Evolutionary conservation across 2,888 invertebrate genomes (phyloP).

Genomic region (Phasia obesa): DNA sequence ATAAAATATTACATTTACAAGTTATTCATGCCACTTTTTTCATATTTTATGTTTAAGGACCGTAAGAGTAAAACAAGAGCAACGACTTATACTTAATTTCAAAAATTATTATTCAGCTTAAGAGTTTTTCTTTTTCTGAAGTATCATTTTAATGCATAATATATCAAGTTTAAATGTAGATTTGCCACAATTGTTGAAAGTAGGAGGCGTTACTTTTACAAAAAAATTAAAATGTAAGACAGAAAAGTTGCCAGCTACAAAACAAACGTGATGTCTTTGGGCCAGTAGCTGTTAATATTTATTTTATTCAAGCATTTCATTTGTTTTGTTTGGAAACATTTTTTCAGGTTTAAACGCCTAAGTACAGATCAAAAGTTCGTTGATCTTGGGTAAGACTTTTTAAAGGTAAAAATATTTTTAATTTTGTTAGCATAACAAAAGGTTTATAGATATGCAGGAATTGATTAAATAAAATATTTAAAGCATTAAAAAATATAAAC

Average conservation of each 20-base stretch:
- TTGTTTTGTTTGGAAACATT: neutral
- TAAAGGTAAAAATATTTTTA: neutral
- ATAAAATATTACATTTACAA: constrained; percentile 7
- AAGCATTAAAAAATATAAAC: no score
- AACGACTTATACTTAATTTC: constrained; percentile 10
- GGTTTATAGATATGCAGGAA: no score
- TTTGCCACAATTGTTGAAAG: constrained; percentile 48
- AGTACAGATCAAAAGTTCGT: neutral
- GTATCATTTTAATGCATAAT: constrained; percentile 29
- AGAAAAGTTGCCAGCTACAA: neutral
- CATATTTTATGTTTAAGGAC: neutral
- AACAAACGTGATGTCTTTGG: constrained; percentile 48
- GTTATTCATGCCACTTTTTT: constrained; percentile 36
- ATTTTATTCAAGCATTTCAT: neutral
- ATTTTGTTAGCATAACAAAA: neutral
- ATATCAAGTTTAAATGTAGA: constrained; percentile 22
- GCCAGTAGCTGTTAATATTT: constrained; percentile 28
- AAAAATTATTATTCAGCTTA: constrained; percentile 22
- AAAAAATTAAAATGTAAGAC: neutral
- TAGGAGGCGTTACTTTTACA: constrained; percentile 27
- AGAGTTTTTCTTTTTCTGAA: constrained; percentile 1
- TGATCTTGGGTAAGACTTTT: neutral
- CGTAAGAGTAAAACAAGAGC: neutral
- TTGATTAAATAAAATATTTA: no score
- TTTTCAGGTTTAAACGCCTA: neutral